Conservation (phyloP, 2,113 vertebrate species). For the Poecile atricapillus region DNA sequence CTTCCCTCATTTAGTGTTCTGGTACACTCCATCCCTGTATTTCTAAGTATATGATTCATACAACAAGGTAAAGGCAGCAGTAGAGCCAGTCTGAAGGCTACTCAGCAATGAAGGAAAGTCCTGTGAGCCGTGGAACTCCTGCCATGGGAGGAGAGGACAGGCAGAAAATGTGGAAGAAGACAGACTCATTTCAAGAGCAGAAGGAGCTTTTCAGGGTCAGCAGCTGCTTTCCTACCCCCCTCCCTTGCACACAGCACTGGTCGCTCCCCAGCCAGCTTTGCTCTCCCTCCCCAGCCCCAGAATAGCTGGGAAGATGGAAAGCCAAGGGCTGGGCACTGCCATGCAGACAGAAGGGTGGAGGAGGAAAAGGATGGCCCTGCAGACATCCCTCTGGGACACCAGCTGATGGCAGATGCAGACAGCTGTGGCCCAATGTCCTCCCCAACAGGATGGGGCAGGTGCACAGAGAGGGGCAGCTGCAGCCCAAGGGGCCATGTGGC, state of each 20-base stretch:
- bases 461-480: background rate
- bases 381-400: background rate
- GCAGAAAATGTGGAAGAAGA: background rate
- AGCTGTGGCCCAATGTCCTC: background rate
- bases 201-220: background rate
- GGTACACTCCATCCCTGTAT: background rate
- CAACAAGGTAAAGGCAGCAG: background rate
- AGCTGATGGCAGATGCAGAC: background rate
- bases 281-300: background rate
- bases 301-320: rapidly evolving
- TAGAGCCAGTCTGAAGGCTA: background rate
- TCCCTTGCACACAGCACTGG: background rate
- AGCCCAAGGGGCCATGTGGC: rapidly evolving
- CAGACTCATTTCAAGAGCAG: background rate
- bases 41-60: background rate
- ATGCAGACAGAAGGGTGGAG: rapidly evolving
- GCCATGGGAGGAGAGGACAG: background rate
- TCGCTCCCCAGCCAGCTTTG: background rate
- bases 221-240: rapidly evolving
- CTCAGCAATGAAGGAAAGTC: background rate
- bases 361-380: background rate
- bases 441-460: background rate
- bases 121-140: rapidly evolving
- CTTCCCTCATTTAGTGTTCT: background rate
- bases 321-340: background rate